Conservation (phyloP, 2,888 invertebrate species). For the Andrena minutula region DNA sequence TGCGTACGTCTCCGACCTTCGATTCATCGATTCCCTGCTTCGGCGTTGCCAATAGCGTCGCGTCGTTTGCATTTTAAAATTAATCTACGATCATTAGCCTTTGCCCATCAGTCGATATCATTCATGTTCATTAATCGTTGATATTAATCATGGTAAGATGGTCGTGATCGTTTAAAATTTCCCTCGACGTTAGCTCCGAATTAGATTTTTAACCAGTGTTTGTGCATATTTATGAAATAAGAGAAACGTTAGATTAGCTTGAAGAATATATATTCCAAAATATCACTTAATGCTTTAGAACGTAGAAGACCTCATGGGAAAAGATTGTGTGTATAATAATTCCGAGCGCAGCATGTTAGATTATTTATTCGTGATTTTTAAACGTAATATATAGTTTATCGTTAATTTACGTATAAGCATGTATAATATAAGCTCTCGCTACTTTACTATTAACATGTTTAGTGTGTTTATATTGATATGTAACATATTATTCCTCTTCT, state of each 20-base stretch:
- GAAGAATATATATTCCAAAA: not conserved
- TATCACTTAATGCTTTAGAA: not conserved
- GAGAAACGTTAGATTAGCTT: not conserved
- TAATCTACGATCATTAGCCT: not conserved
- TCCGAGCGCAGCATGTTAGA: not conserved
- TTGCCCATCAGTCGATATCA: not conserved
- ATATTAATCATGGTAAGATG: not conserved
- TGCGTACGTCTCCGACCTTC: not conserved
- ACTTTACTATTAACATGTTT: not conserved
- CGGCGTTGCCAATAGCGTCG: not conserved
- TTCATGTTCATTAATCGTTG: not conserved
- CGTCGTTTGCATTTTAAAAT: not conserved
- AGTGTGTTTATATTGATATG: too few species aligned
- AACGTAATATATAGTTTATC: not conserved
- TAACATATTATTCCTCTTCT: too few species aligned
- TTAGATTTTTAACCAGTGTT: not conserved
- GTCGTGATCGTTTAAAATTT: not conserved
- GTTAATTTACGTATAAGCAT: not conserved
- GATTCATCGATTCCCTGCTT: not conserved
- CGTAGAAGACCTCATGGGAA: not conserved
- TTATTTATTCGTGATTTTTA: not conserved
- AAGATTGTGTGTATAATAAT: not conserved
- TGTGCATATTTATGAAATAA: constrained; percentile 9
- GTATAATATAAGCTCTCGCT: not conserved
- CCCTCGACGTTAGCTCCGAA: too few species aligned